A percentile compares a stretch with the other conserved stretches of the same genome.
Conservation (phyloP, 2,113 vertebrate genomes). For the Sus scrofa region DNA sequence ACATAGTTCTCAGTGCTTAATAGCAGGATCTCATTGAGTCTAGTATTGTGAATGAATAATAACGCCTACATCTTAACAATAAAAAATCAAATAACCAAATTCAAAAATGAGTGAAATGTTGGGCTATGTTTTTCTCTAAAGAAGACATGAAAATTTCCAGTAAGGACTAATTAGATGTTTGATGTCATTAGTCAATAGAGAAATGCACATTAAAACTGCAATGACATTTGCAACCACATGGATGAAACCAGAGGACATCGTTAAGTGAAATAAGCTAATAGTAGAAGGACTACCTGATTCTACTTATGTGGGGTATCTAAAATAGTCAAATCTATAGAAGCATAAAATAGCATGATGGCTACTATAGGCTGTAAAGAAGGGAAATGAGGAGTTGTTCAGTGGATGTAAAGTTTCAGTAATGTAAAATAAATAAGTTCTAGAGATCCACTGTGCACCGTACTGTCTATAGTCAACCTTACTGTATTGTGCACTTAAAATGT, state of each 20-base stretch:
- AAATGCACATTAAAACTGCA: neutral
- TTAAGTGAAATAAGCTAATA: neutral
- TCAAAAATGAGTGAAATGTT: neutral
- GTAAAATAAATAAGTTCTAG: neutral
- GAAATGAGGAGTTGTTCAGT: neutral
- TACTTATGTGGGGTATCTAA: neutral
- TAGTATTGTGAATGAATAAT: neutral
- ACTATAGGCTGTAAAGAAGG: neutral
- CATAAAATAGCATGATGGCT: neutral
- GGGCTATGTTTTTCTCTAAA: neutral
- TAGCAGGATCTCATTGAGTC: no score
- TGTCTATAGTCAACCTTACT: neutral
- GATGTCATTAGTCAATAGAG: neutral
- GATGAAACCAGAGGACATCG: neutral
- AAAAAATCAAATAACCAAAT: neutral
- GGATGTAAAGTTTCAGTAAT: neutral
- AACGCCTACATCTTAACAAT: neutral
- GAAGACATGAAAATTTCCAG: neutral
- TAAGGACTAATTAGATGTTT: neutral
- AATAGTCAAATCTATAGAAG: neutral
- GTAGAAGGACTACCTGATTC: neutral
- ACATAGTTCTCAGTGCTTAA: no score
- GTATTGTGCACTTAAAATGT: neutral
- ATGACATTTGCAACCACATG: neutral
- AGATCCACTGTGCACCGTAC: neutral